Conservation (phyloP, 1,140 invertebrate species). For the Drosophila willistoni region DNA sequence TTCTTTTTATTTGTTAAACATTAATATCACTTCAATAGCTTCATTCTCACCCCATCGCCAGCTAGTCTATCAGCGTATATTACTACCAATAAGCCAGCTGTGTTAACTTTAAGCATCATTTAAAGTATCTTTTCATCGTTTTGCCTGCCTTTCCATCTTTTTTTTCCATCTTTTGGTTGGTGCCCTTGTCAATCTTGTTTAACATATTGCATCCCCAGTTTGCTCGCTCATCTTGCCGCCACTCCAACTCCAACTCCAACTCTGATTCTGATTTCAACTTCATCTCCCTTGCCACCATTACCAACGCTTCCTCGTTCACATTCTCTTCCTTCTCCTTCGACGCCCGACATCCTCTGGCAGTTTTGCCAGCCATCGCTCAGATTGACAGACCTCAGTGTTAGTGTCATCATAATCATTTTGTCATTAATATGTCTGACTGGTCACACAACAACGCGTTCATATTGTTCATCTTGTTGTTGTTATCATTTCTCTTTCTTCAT, state of each 20-base stretch:
- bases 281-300: not conserved
- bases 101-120: conserved; percentile 56
- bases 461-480: conserved; percentile 22
- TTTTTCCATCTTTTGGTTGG: conserved; percentile 29
- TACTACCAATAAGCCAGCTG: conserved; percentile 36
- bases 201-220: conserved; percentile 43
- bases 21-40: conserved; percentile 42
- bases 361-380: conserved; percentile 10
- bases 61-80: no score
- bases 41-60: conserved; percentile 4
- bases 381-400: conserved; percentile 60
- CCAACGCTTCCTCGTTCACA: not conserved
- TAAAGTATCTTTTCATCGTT: conserved; percentile 41
- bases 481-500: conserved; percentile 7
- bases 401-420: conserved; percentile 83
- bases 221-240: not conserved
- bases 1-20: conserved; percentile 31
- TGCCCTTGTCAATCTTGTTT: conserved; percentile 48
- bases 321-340: not conserved
- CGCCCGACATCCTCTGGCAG: not conserved
- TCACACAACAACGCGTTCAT: conserved; percentile 55
- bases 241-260: not conserved
- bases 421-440: conserved; percentile 81
- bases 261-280: not conserved
- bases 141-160: not conserved